Percentiles rank a stretch among this genome's conserved stretches.
These are phyloP conservation scores for Perccottus glenii DNA, from an alignment of 2,113 vertebrate genomes.

Conservation along the genomic window DNA sequence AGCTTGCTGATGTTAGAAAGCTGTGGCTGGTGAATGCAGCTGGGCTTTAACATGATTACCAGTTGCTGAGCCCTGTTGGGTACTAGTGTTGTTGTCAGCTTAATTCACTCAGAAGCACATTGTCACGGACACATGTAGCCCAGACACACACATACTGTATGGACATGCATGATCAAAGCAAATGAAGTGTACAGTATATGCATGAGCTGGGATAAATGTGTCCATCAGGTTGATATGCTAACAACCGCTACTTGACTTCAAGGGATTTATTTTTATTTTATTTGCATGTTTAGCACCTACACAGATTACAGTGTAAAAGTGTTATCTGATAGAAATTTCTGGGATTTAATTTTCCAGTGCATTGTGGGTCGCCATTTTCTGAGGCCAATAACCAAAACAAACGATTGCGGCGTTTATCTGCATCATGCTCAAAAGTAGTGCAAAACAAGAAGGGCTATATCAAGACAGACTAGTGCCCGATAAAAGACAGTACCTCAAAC, in stretches of 20 bases:
- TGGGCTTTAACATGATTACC: conserved; percentile 61
- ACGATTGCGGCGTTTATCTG: too few relatives aligned
- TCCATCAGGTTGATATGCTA: neutral
- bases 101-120: conserved; percentile 46
- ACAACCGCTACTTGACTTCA: neutral
- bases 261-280: neutral
- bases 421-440: too few relatives aligned
- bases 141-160: neutral
- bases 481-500: too few relatives aligned
- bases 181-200: conserved; percentile 1
- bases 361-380: too few relatives aligned
- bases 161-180: neutral
- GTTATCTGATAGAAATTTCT: too few relatives aligned
- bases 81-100: conserved; percentile 53
- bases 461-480: too few relatives aligned
- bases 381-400: too few relatives aligned
- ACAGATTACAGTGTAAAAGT: too few relatives aligned
- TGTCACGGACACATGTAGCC: conserved; percentile 18
- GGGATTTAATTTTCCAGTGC: too few relatives aligned
- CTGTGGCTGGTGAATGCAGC: conserved; percentile 35
- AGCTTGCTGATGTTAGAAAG: conserved; percentile 35
- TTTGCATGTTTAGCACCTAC: neutral
- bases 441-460: too few relatives aligned
- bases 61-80: conserved; percentile 50
- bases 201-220: conserved; percentile 25